phyloP scores from a whole-genome alignment of 1,140 invertebrate species.

The Phenacoccus solenopsis region DNA sequence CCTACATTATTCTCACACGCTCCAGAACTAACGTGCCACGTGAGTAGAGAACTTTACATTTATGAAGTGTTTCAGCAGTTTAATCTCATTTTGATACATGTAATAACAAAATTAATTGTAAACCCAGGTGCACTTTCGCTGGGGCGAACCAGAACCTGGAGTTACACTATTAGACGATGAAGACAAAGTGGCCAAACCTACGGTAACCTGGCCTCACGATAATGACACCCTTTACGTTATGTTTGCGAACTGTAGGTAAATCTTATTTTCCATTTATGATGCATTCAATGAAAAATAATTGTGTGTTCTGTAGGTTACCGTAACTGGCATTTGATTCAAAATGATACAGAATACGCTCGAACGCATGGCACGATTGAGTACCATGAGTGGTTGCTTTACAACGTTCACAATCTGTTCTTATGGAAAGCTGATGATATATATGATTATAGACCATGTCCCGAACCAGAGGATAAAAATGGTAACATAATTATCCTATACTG shows the following conservation, averaged over 20 bases:
- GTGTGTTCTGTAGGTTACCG: no score
- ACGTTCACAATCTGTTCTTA: neutral
- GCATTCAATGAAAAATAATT: no score
- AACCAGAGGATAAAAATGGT: neutral
- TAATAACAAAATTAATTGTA: no score
- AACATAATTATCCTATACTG: no score
- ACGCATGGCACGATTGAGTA: neutral
- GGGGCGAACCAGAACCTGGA: neutral
- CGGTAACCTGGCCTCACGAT: neutral
- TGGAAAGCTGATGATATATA: neutral
- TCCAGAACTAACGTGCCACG: neutral
- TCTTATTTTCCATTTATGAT: neutral
- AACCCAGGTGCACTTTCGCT: neutral
- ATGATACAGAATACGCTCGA: neutral
- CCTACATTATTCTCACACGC: neutral
- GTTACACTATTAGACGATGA: neutral
- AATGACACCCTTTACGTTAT: neutral
- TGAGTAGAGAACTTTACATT: no score
- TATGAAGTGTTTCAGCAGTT: neutral
- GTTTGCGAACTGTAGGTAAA: neutral
- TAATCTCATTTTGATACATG: no score
- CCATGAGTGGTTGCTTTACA: neutral
- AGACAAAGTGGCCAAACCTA: neutral
- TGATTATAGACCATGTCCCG: neutral
- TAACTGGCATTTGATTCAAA: no score